phyloP scores from a whole-genome alignment of 2,113 vertebrate genomes.

The Pantherophis guttatus region DNA sequence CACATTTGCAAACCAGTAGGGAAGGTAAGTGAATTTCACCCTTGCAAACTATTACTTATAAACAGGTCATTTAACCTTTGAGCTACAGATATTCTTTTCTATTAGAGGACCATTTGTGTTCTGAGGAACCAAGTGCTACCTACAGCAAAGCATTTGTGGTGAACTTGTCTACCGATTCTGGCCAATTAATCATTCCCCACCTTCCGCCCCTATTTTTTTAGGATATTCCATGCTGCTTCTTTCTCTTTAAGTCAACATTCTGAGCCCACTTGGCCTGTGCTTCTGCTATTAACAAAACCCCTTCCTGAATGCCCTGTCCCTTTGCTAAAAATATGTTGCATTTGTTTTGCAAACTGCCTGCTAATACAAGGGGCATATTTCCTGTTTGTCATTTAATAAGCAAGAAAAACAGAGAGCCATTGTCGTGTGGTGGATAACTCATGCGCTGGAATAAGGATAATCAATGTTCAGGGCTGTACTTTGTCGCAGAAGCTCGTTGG shows the following conservation, averaged over 20 bases:
- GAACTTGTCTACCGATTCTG: neutral
- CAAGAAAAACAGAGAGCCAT: neutral
- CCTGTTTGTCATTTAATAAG: neutral
- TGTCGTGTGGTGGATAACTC: neutral
- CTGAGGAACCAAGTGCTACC: neutral
- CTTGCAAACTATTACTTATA: neutral
- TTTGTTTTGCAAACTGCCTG: neutral
- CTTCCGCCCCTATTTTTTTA: neutral
- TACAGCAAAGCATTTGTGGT: neutral
- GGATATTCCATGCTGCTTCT: neutral
- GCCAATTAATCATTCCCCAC: neutral
- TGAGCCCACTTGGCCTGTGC: neutral
- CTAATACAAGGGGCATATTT: neutral
- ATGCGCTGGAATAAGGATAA: neutral
- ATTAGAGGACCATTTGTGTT: neutral
- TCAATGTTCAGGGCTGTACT: neutral
- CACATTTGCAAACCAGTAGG: no score
- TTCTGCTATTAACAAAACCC: neutral
- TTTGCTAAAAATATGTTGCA: neutral
- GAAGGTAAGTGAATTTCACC: no score
- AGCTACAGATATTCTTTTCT: neutral
- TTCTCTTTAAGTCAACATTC: neutral
- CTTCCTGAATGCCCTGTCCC: neutral
- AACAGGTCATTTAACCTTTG: neutral
- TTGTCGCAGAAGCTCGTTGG: neutral